A percentile compares a stretch with the other conserved stretches of the same genome.
phyloP scores from a whole-genome alignment of 2,113 vertebrate species.

The Salvelinus fontinalis region DNA sequence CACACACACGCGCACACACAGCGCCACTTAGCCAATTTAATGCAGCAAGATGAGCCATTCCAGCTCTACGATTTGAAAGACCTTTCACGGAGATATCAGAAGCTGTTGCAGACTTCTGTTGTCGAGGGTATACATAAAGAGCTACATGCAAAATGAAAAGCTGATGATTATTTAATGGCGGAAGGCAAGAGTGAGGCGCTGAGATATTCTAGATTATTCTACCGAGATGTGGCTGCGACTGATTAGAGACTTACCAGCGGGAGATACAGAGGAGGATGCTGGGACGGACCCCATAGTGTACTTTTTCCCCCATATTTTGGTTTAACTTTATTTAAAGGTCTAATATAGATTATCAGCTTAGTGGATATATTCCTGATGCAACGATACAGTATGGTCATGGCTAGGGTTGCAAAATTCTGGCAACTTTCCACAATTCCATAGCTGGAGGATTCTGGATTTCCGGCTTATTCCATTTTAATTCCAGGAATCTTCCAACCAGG shows the following conservation, averaged over 20 bases:
- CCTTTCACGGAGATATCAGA: not conserved
- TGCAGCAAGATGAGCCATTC: not conserved
- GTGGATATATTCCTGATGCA: not conserved
- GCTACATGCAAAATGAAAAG: slow-evolving; percentile 27
- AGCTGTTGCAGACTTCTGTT: not conserved
- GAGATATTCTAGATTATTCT: slow-evolving; percentile 7
- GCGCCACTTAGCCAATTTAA: not conserved
- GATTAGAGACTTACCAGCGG: slow-evolving; percentile 7
- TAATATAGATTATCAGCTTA: not conserved
- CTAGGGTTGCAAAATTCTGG: too few relatives aligned
- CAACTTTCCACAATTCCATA: too few relatives aligned
- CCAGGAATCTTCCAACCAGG: too few relatives aligned
- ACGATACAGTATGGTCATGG: not conserved
- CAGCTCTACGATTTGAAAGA: not conserved
- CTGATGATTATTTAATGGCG: slow-evolving; percentile 38
- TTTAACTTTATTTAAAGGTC: not conserved
- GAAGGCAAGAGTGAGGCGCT: slow-evolving; percentile 24
- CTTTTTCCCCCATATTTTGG: not conserved
- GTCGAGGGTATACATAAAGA: slow-evolving; percentile 18
- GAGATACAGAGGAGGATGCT: not conserved
- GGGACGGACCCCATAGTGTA: not conserved
- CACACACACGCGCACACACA: not conserved
- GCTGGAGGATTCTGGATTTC: too few relatives aligned
- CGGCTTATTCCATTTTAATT: too few relatives aligned
- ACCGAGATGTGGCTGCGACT: slow-evolving; percentile 14